Base-by-base conservation (phyloP, 2,113 vertebrate genomes). In the Nesogale talazaci region DNA sequence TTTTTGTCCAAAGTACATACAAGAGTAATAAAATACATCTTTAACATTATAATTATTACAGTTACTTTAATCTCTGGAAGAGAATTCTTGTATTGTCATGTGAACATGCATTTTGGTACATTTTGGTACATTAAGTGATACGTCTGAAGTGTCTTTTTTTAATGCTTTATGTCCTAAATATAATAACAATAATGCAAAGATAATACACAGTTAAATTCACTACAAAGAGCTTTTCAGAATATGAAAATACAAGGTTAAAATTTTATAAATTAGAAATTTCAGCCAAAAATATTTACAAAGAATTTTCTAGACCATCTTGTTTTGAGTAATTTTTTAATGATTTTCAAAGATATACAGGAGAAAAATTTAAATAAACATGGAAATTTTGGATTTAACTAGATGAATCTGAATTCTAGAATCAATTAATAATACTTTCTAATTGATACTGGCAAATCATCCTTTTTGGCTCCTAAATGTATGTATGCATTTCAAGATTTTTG, bases 21-120 rank as follows among this genome's bases (percentile, higher is more conserved):
- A 88, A 46, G 34, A 95, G 31, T 89, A 95, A 95, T 89, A 92
- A 96, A 96, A 95, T 84, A 92, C 29, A 95, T 91, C 83, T 94
- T 94, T 87, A 92, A 90, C 59, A 88, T 65, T 34, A 75, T 89
- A 69, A 90, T 94, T 74, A 93, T 61, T 95, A 89, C 6, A 88
- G 29, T 89, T 85, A 86, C 83, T 86, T 93, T 94, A 69, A 96
- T 97, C 97, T 97, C 95, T 96, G 90, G 80, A 97, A 95, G 90
- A 94, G 94, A 96, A 46, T 93, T 92, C 81, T 96, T 94, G 56
- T 56, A 42, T 85, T 86, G 88, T 95, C 75, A 79, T 87, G 27
- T 94, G 57, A 95, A 94, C 57, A 67, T 95, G 38, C 69, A 91
- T 81, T 92, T 95, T 93, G 91, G 89, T 93, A 91, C 69, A 91